These are phyloP conservation scores for Paraplagusia blochii DNA, from an alignment of 2,113 vertebrate species.

Conservation along the genomic window DNA sequence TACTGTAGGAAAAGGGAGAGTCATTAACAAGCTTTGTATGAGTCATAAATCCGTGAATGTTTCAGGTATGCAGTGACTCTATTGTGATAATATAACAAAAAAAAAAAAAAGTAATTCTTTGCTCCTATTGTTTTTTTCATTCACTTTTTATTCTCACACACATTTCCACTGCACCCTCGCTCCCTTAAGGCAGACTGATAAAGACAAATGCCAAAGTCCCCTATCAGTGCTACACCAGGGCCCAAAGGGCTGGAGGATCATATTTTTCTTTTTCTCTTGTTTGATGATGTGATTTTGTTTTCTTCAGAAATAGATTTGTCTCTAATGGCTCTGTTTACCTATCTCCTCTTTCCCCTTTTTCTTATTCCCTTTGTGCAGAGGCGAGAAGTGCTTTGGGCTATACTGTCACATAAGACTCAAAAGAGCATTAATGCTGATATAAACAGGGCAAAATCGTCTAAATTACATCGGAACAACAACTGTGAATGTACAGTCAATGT, in stretches of 20 bases:
- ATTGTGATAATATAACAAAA: no score
- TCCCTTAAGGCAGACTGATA: slow-evolving; percentile 76
- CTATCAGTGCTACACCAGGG: slow-evolving; percentile 68
- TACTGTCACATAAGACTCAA: slow-evolving; percentile 49
- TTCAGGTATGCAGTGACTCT: no score
- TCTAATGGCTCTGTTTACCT: slow-evolving; percentile 82
- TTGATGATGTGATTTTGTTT: slow-evolving; percentile 85
- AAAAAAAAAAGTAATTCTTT: slow-evolving; percentile 21
- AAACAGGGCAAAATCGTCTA: slow-evolving; percentile 30
- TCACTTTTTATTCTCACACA: slow-evolving; percentile 58
- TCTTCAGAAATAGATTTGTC: slow-evolving; percentile 83
- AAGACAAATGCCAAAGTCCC: slow-evolving; percentile 80
- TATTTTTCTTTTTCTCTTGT: slow-evolving; percentile 80
- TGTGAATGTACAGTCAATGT: no score
- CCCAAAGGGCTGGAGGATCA: slow-evolving; percentile 72
- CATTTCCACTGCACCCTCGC: slow-evolving; percentile 46
- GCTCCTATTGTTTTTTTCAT: slow-evolving; percentile 48
- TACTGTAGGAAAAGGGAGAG: slow-evolving; percentile 12
- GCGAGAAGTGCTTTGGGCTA: slow-evolving; percentile 57
- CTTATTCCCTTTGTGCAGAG: slow-evolving; percentile 47
- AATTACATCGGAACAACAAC: no score
- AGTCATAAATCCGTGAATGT: slow-evolving; percentile 25
- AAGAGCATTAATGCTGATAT: slow-evolving; percentile 35
- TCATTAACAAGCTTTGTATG: slow-evolving; percentile 10
- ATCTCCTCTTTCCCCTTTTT: slow-evolving; percentile 53